These are phyloP conservation scores for Myotis davidii DNA, from an alignment of 2,113 vertebrate species.

Conservation along the genomic window DNA sequence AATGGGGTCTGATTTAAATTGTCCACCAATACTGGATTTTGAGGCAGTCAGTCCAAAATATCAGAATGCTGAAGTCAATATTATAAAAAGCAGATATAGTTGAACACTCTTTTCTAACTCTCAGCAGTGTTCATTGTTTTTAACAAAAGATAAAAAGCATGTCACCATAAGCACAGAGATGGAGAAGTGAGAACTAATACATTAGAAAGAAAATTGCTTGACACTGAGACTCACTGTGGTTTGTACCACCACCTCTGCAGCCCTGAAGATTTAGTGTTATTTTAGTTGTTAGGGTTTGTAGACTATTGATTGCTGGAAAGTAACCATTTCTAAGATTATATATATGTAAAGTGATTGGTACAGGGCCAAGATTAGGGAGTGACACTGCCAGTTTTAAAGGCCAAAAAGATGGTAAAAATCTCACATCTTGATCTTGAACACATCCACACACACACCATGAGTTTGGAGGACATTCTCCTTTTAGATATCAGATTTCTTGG, in stretches of 20 bases:
- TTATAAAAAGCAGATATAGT: not conserved
- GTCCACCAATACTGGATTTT: not conserved
- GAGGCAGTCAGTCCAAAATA: not conserved
- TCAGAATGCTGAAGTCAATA: not conserved
- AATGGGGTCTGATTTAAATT: not conserved
- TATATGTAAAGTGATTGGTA: not conserved
- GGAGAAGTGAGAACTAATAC: not conserved
- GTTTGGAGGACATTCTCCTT: not conserved
- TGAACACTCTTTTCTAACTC: not conserved
- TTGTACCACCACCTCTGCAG: not conserved
- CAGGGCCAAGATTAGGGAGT: not conserved
- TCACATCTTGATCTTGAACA: not conserved
- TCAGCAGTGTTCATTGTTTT: not conserved
- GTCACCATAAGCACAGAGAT: not conserved
- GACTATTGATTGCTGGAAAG: not conserved
- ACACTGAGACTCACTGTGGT: fast-evolving
- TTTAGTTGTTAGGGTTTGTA: conserved; percentile 19
- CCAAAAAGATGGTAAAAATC: not conserved
- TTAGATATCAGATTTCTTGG: not conserved
- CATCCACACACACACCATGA: not conserved
- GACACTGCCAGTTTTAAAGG: not conserved
- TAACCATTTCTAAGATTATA: not conserved
- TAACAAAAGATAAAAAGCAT: not conserved
- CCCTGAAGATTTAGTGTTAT: not conserved
- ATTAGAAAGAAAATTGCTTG: fast-evolving